These are phyloP conservation scores for Agriopis leucophaearia DNA, from an alignment of 2,888 invertebrate genomes.

Conservation along the genomic window DNA sequence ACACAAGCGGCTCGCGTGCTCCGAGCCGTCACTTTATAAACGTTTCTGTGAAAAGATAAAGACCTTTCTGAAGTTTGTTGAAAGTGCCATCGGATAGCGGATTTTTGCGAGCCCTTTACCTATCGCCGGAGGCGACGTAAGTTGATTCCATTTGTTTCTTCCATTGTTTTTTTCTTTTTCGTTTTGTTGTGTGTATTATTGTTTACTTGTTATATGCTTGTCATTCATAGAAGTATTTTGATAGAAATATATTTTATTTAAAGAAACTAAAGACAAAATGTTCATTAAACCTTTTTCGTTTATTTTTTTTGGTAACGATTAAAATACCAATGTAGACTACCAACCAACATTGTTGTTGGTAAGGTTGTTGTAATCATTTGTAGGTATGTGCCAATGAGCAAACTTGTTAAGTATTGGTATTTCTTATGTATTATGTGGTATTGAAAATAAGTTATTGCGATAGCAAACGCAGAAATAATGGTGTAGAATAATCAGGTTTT, in stretches of 20 bases:
- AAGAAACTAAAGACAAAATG: not conserved
- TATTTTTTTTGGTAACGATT: not conserved
- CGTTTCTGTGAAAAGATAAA: conserved; percentile 43
- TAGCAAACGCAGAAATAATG: not conserved
- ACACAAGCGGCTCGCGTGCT: conserved; percentile 43
- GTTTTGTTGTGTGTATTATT: conserved; percentile 10
- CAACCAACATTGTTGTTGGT: not conserved
- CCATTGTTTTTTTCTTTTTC: conserved; percentile 29
- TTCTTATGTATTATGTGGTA: too few relatives aligned
- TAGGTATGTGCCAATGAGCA: not conserved
- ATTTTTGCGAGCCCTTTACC: conserved; percentile 61
- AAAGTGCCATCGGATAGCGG: conserved; percentile 63
- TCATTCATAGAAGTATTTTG: not conserved
- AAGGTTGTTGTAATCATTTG: not conserved
- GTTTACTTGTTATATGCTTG: not conserved
- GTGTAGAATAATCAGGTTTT: not conserved
- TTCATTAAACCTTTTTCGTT: not conserved
- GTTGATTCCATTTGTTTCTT: conserved; percentile 48
- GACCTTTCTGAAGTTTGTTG: conserved; percentile 60
- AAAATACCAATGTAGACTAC: not conserved
- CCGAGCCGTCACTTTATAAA: conserved; percentile 47
- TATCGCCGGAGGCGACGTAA: conserved; percentile 69
- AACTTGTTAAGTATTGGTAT: not conserved
- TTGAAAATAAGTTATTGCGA: not conserved
- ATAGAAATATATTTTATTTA: not conserved